Evolutionary conservation across 2,888 invertebrate genomes (phyloP).

Genomic region (Anoplius nigerrimus): DNA sequence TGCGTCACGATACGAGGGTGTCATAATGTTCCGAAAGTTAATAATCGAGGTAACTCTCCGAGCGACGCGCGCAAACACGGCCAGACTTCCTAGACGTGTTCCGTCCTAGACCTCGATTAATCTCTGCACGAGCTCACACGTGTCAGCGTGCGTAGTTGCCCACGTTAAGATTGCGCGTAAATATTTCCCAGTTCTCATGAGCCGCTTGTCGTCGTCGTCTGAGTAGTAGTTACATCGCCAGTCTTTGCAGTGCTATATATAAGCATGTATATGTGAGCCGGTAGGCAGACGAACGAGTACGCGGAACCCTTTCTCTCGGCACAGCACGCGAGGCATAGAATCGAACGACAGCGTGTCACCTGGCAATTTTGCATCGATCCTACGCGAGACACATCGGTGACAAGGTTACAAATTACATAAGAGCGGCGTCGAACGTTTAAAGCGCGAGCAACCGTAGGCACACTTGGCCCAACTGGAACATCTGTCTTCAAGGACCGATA

Average conservation of each 20-base stretch:
- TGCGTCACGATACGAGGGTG: too few species aligned
- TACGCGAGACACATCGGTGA: slow-evolving; percentile 10
- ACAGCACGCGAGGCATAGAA: slow-evolving; percentile 7
- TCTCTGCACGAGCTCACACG: too few species aligned
- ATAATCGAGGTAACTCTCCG: too few species aligned
- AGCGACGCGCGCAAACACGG: too few species aligned
- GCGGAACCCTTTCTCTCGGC: slow-evolving; percentile 22
- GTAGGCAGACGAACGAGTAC: slow-evolving; percentile 13
- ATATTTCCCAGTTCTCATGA: slow-evolving; percentile 28
- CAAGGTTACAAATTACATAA: slow-evolving; percentile 42
- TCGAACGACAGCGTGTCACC: slow-evolving; percentile 11
- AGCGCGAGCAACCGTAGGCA: not conserved
- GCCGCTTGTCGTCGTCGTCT: too few species aligned
- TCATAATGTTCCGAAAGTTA: too few species aligned
- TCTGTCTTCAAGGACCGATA: slow-evolving; percentile 39
- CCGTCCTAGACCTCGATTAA: too few species aligned
- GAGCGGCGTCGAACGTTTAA: slow-evolving; percentile 17
- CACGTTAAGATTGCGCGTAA: slow-evolving; percentile 23
- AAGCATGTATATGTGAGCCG: too few species aligned
- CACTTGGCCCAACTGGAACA: slow-evolving; percentile 36
- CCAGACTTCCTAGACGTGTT: too few species aligned
- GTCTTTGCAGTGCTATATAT: too few species aligned
- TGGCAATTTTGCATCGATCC: slow-evolving; percentile 17
- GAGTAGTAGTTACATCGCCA: too few species aligned
- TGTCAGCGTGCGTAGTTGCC: not conserved